These are phyloP conservation scores for Caenorhabditis brenneri DNA, from an alignment of 1,140 invertebrate species.

Conservation along the genomic window DNA sequence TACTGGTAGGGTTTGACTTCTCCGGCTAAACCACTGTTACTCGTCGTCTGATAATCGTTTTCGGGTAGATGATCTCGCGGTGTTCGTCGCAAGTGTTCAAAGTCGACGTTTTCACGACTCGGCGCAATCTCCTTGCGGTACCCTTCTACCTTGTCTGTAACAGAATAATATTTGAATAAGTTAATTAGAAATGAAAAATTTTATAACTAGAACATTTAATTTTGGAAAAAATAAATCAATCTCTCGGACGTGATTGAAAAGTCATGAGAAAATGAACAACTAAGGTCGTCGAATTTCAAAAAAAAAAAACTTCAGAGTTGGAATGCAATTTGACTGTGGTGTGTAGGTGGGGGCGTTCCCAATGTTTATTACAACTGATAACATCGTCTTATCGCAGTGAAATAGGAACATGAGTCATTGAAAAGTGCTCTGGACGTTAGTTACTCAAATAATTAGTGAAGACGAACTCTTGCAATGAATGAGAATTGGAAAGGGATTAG, in stretches of 20 bases:
- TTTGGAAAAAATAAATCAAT: no score
- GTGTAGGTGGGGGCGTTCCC: conserved; percentile 22
- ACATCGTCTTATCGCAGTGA: conserved; percentile 2
- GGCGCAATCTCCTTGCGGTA: conserved; percentile 37
- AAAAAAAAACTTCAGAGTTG: no score
- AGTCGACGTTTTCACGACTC: conserved; percentile 34
- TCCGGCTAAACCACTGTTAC: not conserved
- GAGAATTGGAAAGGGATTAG: conserved; percentile 28
- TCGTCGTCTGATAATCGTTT: conserved; percentile 19
- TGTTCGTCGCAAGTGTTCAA: conserved; percentile 28
- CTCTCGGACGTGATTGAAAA: no score
- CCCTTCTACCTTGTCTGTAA: conserved; percentile 34
- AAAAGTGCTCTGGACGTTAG: not conserved
- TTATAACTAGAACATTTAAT: no score
- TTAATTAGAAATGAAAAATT: no score
- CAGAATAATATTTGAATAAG: no score
- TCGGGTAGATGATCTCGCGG: conserved; percentile 7
- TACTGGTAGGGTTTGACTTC: conserved; percentile 25
- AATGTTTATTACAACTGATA: conserved; percentile 30
- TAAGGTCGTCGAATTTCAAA: no score
- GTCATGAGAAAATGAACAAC: no score
- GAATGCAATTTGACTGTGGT: not conserved
- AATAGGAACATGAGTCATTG: conserved; percentile 23
- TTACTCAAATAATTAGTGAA: conserved; percentile 10
- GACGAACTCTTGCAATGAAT: not conserved